Evolutionary conservation across 2,797 vertebrate genomes (phyloP).

Genomic region (Hoplostethus atlanticus): DNA sequence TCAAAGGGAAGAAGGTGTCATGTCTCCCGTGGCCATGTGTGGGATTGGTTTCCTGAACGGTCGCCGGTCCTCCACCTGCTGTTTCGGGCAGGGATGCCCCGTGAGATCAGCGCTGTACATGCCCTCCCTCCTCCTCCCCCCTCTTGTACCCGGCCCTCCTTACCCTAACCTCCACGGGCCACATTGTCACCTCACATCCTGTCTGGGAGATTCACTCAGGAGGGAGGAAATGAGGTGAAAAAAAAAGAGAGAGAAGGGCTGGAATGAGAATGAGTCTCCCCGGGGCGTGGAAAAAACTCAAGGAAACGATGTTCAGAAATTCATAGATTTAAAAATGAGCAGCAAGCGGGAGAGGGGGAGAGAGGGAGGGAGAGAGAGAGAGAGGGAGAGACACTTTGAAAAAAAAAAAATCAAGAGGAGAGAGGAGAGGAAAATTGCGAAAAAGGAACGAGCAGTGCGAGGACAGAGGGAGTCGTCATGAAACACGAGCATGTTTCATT

Average conservation of each 20-base stretch:
- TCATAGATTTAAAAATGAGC: constrained; percentile 88
- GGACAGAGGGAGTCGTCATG: constrained; percentile 37
- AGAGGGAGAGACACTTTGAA: not conserved
- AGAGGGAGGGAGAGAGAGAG: constrained; percentile 17
- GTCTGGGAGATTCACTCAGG: constrained; percentile 76
- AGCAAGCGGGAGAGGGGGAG: constrained; percentile 65
- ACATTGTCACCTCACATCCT: constrained; percentile 77
- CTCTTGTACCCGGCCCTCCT: too few relatives aligned
- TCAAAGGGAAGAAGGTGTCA: constrained; percentile 42
- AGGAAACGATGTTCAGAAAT: constrained; percentile 87
- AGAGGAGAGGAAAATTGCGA: constrained; percentile 36
- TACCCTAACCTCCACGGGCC: constrained; percentile 60
- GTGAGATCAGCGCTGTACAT: not conserved
- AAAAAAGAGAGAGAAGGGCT: constrained; percentile 66
- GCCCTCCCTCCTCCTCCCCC: not conserved
- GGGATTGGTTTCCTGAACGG: constrained; percentile 58
- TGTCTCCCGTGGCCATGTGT: constrained; percentile 56
- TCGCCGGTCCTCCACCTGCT: constrained; percentile 38
- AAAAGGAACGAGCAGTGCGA: constrained; percentile 30
- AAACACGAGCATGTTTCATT: constrained; percentile 52
- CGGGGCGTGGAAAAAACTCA: constrained; percentile 78
- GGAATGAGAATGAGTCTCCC: constrained; percentile 83
- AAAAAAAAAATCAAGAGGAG: constrained; percentile 15
- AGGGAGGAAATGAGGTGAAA: constrained; percentile 80
- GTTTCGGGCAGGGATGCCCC: constrained; percentile 19